phyloP scores from a whole-genome alignment of 1,140 invertebrate genomes.

The Diorhabda elongata region DNA sequence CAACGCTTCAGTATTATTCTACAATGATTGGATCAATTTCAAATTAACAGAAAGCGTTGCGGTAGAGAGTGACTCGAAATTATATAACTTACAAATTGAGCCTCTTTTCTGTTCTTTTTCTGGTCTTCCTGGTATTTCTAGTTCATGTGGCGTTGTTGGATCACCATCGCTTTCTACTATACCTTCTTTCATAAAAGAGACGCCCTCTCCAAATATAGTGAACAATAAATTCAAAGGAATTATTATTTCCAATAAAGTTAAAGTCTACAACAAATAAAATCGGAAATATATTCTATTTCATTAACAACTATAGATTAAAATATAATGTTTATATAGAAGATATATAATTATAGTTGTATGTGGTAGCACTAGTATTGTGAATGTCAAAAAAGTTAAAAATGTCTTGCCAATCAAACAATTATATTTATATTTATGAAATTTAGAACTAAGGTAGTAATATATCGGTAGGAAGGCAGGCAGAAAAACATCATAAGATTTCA shows the following conservation, averaged over 20 bases:
- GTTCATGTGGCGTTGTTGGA: constrained; percentile 34
- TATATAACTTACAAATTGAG: constrained; percentile 54
- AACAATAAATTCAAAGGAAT: constrained; percentile 83
- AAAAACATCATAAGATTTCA: too few relatives aligned
- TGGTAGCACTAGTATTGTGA: too few relatives aligned
- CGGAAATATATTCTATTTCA: not conserved
- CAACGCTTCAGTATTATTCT: not conserved
- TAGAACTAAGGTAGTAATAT: too few relatives aligned
- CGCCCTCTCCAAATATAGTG: constrained; percentile 82
- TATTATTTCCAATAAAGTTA: constrained; percentile 84
- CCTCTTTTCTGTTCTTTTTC: constrained; percentile 46
- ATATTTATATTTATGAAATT: too few relatives aligned
- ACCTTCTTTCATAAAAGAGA: constrained; percentile 60
- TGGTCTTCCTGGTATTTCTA: constrained; percentile 42
- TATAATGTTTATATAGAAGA: too few relatives aligned
- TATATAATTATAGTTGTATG: too few relatives aligned
- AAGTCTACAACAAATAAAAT: constrained; percentile 51
- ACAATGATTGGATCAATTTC: not conserved
- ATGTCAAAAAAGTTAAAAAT: too few relatives aligned
- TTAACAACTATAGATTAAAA: not conserved
- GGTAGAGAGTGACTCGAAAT: constrained; percentile 5
- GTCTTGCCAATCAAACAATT: too few relatives aligned
- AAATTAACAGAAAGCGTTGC: not conserved
- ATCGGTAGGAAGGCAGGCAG: too few relatives aligned
- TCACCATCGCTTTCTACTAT: constrained; percentile 51